Base-by-base conservation (phyloP, 2,113 vertebrate species). In the Opisthocomus hoazin region DNA sequence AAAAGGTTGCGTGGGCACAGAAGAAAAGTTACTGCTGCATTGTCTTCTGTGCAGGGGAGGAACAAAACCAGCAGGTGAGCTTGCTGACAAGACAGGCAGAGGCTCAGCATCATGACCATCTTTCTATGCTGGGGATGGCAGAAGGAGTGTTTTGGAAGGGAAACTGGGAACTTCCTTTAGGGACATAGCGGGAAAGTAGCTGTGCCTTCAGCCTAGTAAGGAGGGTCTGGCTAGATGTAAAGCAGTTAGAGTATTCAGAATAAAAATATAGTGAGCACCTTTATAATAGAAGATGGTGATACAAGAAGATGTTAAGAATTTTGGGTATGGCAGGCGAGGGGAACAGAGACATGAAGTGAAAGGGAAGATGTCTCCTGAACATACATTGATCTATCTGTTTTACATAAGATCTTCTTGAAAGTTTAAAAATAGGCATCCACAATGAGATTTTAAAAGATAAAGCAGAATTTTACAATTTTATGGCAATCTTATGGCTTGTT, bases 121-220 rank as follows among this genome's bases (percentile, higher is more conserved):
- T 32, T 77, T 77, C 12, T 69, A 11, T 10, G 2, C 65, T 63
- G 66, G 32, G 46, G 10, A 21, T 0, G 0, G 32, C 5, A 20
- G 53, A 32, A 32, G 4, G 34, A 63, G 18, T 43, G 18, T 61
- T 94, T 66, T 74, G 27, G 21, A 82, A 92, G 46, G 29, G 65
- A 88, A 76, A 2, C 24, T 75, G 41, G 22, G 16, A 89, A 19
- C 58, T 94, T n/a, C 21, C 8, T 46, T 88, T 37, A 50, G 37
- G 24, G 61, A 89, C 69, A 45, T 56, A 39, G 32, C 46, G 20
- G 16, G 46, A 80, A 83, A 60, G 54, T 29, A 64, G 22, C 48
- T 63, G 29, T 79, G 57, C 15, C 16, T 51, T 19, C 56, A 71
- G 2, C 14, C 24, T 94, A 30, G 18, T 57, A 53, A 65, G 41